Evolutionary conservation across 2,113 vertebrate genomes (phyloP).

Genomic region (Rana temporaria): DNA sequence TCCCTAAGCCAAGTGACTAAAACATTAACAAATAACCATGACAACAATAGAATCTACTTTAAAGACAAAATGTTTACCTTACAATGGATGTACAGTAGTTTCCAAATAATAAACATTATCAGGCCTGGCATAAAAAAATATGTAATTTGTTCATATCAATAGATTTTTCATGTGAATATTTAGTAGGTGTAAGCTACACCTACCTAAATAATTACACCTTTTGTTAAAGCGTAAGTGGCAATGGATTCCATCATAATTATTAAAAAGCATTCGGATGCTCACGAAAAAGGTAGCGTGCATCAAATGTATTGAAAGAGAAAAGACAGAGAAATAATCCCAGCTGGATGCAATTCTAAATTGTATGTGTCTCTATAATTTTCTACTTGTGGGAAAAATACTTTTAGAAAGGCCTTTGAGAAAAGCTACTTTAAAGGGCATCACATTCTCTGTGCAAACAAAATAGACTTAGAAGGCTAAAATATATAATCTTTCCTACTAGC

Average conservation of each 20-base stretch:
- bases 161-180: constrained; percentile 38
- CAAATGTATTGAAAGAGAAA: constrained; percentile 42
- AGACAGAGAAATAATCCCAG: constrained; percentile 42
- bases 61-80: background rate
- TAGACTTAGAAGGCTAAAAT: constrained; percentile 14
- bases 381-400: constrained; percentile 53
- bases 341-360: constrained; percentile 43
- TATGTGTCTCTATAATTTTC: constrained; percentile 52
- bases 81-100: background rate
- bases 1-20: background rate
- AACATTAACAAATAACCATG: background rate
- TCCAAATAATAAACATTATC: background rate
- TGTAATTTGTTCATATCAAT: constrained; percentile 22
- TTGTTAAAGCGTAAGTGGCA: constrained; percentile 51
- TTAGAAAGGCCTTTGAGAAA: constrained; percentile 46
- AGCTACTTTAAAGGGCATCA: constrained; percentile 39
- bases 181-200: constrained; percentile 46
- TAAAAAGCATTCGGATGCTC: constrained; percentile 44
- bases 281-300: constrained; percentile 38
- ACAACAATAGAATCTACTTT: background rate
- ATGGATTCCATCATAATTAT: constrained; percentile 51
- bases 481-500: constrained; percentile 32
- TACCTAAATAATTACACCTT: constrained; percentile 45
- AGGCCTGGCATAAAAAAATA: background rate
- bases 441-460: constrained; percentile 33